phyloP scores from a whole-genome alignment of 2,113 vertebrate species.

The Pholis gunnellus region DNA sequence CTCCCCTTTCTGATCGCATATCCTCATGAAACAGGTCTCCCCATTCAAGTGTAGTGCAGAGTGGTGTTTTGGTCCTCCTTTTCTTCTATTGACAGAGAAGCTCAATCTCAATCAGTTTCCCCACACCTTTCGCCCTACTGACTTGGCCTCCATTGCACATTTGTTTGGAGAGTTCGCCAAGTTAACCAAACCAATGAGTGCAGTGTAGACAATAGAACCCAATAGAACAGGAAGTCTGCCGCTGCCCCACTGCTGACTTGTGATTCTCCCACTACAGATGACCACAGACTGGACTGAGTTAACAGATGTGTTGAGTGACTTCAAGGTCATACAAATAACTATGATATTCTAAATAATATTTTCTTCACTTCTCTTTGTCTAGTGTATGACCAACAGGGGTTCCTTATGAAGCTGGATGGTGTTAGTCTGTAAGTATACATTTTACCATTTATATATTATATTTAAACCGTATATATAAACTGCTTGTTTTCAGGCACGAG shows the following conservation, averaged over 20 bases:
- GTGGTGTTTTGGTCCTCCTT: too few relatives aligned
- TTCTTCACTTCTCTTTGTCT: slow-evolving; percentile 65
- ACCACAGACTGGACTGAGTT: background rate
- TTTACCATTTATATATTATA: slow-evolving; percentile 16
- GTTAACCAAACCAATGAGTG: background rate
- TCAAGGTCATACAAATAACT: background rate
- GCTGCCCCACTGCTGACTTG: background rate
- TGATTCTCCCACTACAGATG: background rate
- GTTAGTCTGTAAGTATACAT: slow-evolving; percentile 88
- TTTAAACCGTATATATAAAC: background rate
- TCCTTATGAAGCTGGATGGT: slow-evolving; percentile 90
- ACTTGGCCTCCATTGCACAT: too few relatives aligned
- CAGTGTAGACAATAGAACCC: background rate
- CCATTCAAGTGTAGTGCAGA: too few relatives aligned
- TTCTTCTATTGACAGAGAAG: too few relatives aligned
- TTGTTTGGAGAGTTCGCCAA: too few relatives aligned
- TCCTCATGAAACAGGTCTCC: too few relatives aligned
- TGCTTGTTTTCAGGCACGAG: background rate
- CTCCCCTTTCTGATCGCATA: too few relatives aligned
- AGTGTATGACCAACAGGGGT: slow-evolving; percentile 94
- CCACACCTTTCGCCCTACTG: background rate
- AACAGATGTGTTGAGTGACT: background rate
- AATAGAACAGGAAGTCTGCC: background rate
- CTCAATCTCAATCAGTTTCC: background rate
- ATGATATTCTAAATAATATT: background rate